These are phyloP conservation scores for Hipposideros armiger DNA, from an alignment of 2,113 vertebrate species.

Conservation along the genomic window DNA sequence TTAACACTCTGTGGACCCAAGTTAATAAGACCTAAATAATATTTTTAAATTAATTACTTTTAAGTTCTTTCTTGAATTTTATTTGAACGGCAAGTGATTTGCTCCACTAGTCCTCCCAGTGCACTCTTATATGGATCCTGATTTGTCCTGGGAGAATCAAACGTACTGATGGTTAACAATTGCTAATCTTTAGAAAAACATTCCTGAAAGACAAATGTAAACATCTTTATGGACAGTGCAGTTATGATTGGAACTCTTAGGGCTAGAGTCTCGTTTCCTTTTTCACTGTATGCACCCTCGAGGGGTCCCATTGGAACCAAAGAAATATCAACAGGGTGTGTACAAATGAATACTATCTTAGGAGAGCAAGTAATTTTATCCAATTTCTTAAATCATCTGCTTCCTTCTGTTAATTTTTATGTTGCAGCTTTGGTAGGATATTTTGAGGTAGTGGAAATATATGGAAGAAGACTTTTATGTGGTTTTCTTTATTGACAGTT, in stretches of 20 bases:
- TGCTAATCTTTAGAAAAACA: slow-evolving; percentile 71
- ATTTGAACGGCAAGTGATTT: neutral
- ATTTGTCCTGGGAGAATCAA: neutral
- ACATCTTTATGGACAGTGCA: slow-evolving; percentile 63
- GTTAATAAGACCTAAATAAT: neutral
- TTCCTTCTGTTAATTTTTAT: slow-evolving; percentile 51
- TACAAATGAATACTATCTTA: slow-evolving; percentile 16
- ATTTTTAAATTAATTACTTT: neutral
- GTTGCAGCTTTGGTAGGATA: neutral
- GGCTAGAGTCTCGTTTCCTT: slow-evolving; percentile 53
- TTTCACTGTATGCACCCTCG: neutral
- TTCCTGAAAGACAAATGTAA: slow-evolving; percentile 66
- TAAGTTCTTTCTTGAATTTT: neutral
- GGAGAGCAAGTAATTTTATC: slow-evolving; percentile 9
- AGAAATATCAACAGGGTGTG: slow-evolving; percentile 57
- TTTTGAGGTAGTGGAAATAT: slow-evolving; percentile 48
- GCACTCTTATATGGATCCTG: neutral
- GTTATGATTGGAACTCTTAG: slow-evolving; percentile 40
- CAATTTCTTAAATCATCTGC: slow-evolving; percentile 57
- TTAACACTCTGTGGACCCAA: neutral
- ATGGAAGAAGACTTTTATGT: slow-evolving; percentile 50
- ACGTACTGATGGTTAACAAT: slow-evolving; percentile 12
- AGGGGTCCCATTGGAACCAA: neutral
- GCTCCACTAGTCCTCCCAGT: neutral
- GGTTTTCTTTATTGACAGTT: slow-evolving; percentile 63